Evolutionary conservation across 64 coral and sea anemone species (phyloP).

Genomic region (Dendrophyllia cribrosa): DNA sequence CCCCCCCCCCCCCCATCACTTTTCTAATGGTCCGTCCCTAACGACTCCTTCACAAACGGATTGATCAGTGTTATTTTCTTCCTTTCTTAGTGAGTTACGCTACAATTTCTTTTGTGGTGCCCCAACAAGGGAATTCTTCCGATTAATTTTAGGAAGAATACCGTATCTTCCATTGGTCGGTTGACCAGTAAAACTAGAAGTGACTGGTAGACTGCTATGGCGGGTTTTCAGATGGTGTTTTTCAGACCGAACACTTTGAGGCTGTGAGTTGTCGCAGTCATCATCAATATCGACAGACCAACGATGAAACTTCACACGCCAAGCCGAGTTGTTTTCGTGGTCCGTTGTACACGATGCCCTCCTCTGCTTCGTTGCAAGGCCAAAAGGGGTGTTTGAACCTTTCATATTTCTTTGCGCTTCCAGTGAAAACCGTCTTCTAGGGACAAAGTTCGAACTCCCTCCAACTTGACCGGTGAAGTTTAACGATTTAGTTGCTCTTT

Average conservation of each 20-base stretch:
- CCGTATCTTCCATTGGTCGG: neutral
- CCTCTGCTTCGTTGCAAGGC: neutral
- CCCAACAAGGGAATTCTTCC: neutral
- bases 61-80: neutral
- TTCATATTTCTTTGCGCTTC: neutral
- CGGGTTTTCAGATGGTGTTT: neutral
- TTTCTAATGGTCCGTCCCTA: too few species aligned
- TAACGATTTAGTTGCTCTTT: neutral
- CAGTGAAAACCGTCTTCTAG: neutral
- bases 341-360: neutral
- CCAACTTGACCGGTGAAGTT: neutral
- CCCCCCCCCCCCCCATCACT: too few species aligned
- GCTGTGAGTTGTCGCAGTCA: neutral
- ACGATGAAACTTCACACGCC: neutral
- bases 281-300: neutral
- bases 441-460: neutral
- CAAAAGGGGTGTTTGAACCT: neutral
- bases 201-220: neutral
- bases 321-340: neutral
- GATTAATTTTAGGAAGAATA: neutral
- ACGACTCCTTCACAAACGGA: too few species aligned
- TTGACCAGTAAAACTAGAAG: neutral
- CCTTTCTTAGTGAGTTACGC: neutral
- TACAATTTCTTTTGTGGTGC: neutral
- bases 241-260: neutral